These are phyloP conservation scores for Caenorhabditis imperialis DNA, from an alignment of 2,888 invertebrate species.

Conservation along the genomic window DNA sequence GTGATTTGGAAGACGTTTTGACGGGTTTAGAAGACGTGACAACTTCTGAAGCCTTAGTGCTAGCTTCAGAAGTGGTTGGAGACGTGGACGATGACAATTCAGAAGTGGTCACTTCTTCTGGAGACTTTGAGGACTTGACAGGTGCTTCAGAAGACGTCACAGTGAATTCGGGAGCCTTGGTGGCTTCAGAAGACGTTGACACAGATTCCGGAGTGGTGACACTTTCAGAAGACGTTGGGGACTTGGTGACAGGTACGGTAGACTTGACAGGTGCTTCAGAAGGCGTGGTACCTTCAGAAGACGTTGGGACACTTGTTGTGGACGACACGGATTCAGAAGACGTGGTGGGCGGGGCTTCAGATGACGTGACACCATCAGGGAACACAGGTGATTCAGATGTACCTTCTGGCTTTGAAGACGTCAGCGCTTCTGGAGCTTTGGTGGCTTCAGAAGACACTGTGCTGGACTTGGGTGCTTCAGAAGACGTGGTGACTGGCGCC, in stretches of 20 bases:
- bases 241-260: background rate
- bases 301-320: too few species aligned
- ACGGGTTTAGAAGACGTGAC: constrained; percentile 1
- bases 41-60: constrained; percentile 1
- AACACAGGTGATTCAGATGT: too few species aligned
- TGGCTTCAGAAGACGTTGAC: constrained; percentile 1
- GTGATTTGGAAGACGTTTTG: background rate
- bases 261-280: background rate
- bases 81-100: constrained; percentile 1
- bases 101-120: too few species aligned
- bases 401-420: too few species aligned
- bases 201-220: constrained; percentile 6
- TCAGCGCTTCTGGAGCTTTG: background rate
- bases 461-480: background rate
- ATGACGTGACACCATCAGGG: background rate
- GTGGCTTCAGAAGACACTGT: constrained; percentile 1
- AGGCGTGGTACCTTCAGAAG: background rate
- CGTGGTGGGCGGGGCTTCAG: background rate
- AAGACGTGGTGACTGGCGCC: background rate
- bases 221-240: constrained; percentile 2
- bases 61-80: too few species aligned
- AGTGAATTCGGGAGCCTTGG: background rate
- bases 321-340: constrained; percentile 1
- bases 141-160: constrained; percentile 1
- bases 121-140: background rate